A percentile compares a stretch with the other conserved stretches of the same genome.
phyloP scores from a whole-genome alignment of 2,113 vertebrate genomes.

The Origma solitaria region DNA sequence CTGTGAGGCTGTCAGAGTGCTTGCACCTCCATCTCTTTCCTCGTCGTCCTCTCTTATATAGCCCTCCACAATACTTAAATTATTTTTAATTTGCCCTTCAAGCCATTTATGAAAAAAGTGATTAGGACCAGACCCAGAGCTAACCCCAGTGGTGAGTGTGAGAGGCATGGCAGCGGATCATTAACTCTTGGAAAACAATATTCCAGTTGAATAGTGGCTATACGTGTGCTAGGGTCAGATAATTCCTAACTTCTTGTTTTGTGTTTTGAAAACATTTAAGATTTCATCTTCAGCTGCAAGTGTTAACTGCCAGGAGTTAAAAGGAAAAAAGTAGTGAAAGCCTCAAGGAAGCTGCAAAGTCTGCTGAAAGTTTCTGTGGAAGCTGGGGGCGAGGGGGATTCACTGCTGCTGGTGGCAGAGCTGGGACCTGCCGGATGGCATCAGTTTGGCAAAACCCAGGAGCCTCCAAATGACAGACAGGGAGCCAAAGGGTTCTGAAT shows the following conservation, averaged over 20 bases:
- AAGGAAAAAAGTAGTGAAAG: background rate
- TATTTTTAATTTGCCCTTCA: background rate
- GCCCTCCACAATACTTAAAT: background rate
- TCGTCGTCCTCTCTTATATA: fast-evolving
- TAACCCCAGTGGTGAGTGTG: background rate
- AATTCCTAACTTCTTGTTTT: background rate
- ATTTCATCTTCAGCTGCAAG: background rate
- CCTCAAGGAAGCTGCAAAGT: background rate
- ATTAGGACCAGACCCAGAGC: background rate
- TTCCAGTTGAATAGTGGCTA: background rate
- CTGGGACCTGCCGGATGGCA: background rate
- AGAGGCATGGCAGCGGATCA: background rate
- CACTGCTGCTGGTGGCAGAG: fast-evolving
- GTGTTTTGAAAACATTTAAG: background rate
- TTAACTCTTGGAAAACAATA: background rate
- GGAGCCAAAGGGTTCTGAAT: background rate
- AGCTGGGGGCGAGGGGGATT: background rate
- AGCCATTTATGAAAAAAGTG: background rate
- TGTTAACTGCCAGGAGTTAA: background rate
- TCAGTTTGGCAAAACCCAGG: background rate
- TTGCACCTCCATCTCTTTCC: background rate
- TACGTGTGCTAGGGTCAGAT: background rate
- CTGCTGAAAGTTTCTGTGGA: background rate
- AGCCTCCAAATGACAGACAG: background rate
- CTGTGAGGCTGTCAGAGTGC: fast-evolving